Conservation (phyloP, 2,888 invertebrate genomes). For the Alloscopus bannaensis region DNA sequence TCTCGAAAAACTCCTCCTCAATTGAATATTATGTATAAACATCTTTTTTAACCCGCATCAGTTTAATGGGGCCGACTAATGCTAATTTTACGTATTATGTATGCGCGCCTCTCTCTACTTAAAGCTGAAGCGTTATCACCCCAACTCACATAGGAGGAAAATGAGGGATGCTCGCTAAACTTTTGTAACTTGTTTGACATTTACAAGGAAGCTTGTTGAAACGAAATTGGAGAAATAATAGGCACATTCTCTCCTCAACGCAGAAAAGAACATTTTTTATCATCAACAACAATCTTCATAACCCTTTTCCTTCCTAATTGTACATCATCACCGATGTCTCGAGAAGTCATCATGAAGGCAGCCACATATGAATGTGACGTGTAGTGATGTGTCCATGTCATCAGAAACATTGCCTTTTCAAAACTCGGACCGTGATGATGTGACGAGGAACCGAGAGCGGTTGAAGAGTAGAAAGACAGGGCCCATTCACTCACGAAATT, state of each 20-base stretch:
- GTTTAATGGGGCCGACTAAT: too few relatives aligned
- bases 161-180: too few relatives aligned
- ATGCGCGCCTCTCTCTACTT: too few relatives aligned
- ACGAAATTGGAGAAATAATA: constrained; percentile 34
- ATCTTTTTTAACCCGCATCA: too few relatives aligned
- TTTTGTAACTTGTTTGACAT: constrained; percentile 58
- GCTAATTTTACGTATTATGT: too few relatives aligned
- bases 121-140: too few relatives aligned
- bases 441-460: neutral
- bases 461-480: constrained; percentile 16
- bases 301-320: constrained; percentile 14
- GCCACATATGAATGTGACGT: neutral
- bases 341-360: neutral
- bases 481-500: constrained; percentile 33
- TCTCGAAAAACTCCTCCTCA: too few relatives aligned
- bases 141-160: too few relatives aligned
- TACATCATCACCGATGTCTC: constrained; percentile 5
- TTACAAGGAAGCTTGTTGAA: constrained; percentile 29
- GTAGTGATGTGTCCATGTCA: too few relatives aligned
- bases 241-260: too few relatives aligned
- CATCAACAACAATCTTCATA: constrained; percentile 14
- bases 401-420: constrained; percentile 8
- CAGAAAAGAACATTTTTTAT: constrained; percentile 2
- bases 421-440: neutral
- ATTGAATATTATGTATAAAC: too few relatives aligned